Evolutionary conservation across 2,888 invertebrate genomes (phyloP).

Genomic region (Catocala fraxini): DNA sequence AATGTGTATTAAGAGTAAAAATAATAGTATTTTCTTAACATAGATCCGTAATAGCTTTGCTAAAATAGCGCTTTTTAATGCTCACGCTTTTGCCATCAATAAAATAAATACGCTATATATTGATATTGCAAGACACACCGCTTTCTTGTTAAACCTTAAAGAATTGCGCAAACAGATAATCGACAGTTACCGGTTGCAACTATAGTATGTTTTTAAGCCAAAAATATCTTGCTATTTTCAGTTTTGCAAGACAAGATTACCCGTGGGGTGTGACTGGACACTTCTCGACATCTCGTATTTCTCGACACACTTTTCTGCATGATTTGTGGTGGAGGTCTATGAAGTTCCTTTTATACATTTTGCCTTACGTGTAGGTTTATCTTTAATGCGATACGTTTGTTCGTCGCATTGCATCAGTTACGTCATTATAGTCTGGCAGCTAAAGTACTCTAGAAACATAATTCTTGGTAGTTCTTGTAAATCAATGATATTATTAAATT

Average conservation of each 20-base stretch:
- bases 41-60: neutral
- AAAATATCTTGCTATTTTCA: conserved; percentile 17
- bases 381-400: conserved; percentile 18
- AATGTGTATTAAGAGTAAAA: too few species aligned
- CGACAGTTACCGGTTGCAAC: neutral
- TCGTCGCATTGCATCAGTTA: conserved; percentile 56
- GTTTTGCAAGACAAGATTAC: conserved; percentile 26
- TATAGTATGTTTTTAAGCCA: conserved; percentile 7
- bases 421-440: conserved; percentile 49
- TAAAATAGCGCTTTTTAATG: neutral
- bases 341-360: neutral
- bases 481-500: conserved; percentile 33
- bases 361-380: neutral
- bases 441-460: conserved; percentile 38
- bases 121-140: conserved; percentile 6
- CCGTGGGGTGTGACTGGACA: conserved; percentile 28
- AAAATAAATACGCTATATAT: conserved; percentile 3
- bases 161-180: neutral
- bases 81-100: neutral
- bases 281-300: conserved; percentile 4
- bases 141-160: neutral
- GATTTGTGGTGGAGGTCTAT: conserved; percentile 11
- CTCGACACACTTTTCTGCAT: conserved; percentile 5
- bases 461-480: conserved; percentile 36
- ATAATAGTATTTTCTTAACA: too few species aligned